Base-by-base conservation (phyloP, 2,797 vertebrate genomes). In the Tragelaphus eurycerus region DNA sequence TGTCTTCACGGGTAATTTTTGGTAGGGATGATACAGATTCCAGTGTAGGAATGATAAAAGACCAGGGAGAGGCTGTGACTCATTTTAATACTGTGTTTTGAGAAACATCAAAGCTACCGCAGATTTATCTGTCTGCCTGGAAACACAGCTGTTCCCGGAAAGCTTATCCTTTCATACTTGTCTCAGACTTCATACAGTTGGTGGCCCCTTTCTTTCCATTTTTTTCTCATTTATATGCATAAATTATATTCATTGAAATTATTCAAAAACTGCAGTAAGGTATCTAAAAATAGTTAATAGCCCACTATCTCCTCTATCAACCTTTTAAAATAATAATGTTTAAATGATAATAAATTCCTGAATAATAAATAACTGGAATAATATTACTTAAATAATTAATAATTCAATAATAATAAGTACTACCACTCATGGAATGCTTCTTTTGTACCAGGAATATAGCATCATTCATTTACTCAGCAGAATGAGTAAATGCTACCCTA, bases 91-190 rank as follows among this genome's bases (percentile, higher is more conserved):
- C 62, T 74, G 52, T 16, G 55, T 60, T 95, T 23, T 25, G 83
- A 95, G 92, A 81, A 71, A 84, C 88, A 64, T 96, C 90, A 93
- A 93, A 92, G 87, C 93, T 43, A 31, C 59, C 19, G 15, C 84
- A 64, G 84, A 64, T 31, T n/a, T 29, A 38, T 62, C 60, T 15
- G 76, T 62, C 95, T 88, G 90, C 84, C 57, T 13, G 7, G 81
- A 57, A 54, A 57, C 60, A 25, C 88, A 38, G 95, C 86, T 38
- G 14, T 64, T 89, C 67, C 96, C 78, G n/a, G 95, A 34, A 46
- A 67, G 31, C 0, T 55, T 52, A 83, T 27, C 19, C 52, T 55
- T 83, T n/a, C 29, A 12, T 52, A 21, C 17, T 52, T 52, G 78
- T 27, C 55, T 34, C 95, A 23, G 2, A 5, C 71, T 29, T 15